Conservation (phyloP, 2,797 vertebrate genomes). For the Sparidentex hasta region DNA sequence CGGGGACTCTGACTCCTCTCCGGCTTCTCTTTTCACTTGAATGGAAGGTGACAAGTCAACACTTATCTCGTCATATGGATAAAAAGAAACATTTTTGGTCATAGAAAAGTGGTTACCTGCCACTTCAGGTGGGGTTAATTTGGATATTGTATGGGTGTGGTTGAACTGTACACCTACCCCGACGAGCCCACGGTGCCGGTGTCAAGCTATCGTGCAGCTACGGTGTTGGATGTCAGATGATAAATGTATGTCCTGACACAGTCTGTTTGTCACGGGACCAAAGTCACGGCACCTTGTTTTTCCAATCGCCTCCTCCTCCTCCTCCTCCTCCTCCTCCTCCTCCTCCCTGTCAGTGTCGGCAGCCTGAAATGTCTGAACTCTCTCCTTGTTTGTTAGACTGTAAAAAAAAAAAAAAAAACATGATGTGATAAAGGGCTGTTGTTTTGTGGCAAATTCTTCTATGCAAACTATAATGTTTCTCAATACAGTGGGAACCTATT, state of each 20-base stretch:
- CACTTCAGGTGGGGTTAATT: not conserved
- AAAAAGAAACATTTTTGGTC: not conserved
- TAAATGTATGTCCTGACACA: constrained; percentile 33
- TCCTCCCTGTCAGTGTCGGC: not conserved
- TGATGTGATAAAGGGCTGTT: not conserved
- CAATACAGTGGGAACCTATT: constrained; percentile 4
- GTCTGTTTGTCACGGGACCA: constrained; percentile 1
- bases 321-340: not conserved
- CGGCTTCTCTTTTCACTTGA: not conserved
- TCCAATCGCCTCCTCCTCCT: not conserved
- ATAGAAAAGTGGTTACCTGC: not conserved
- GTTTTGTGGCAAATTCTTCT: not conserved
- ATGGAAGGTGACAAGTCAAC: not conserved
- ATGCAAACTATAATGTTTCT: constrained; percentile 34
- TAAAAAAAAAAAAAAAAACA: not conserved
- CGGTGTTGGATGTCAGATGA: constrained; percentile 59
- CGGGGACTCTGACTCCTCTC: constrained; percentile 4
- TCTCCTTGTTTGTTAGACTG: not conserved
- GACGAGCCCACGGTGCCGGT: constrained; percentile 35
- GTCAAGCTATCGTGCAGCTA: constrained; percentile 29
- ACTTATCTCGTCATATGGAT: not conserved
- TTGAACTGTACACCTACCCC: not conserved
- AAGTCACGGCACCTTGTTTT: constrained; percentile 13
- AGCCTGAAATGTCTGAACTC: not conserved
- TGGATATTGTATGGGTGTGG: constrained; percentile 35